Evolutionary conservation across 2,888 invertebrate species (phyloP), one percentile per base, ranked within the genome.

Genomic region (Aphidius colemani): DNA sequence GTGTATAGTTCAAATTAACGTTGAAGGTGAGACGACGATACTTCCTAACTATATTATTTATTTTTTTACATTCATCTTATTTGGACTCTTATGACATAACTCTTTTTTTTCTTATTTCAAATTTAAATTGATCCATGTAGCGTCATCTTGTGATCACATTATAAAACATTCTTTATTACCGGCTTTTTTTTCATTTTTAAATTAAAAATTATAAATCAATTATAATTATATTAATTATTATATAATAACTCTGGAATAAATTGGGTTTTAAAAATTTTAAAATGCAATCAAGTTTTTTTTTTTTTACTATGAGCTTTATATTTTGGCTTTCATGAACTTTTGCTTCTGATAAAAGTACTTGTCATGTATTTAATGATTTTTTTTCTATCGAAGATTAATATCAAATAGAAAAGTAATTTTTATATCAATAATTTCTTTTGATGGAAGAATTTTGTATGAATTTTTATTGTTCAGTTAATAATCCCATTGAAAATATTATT

Each of bases 1-100:
- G 30, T 30, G 74, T 79, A 78, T 78, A 77, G 79, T 75, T 77
- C 78, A 75, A 82, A 82, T 82, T 82, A 82, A 73, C 77, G 76
- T 79, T 78, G 81, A 82, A 82, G 82, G 82, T 82, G 81, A 82
- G 81, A 78, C 74, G 72, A 70, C 60, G 65, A 65, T 30, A 64
- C 66, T 60, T 63, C 59, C 43, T 59, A 61, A 13, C 49, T 44
- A 63, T 41, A 60, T 51, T 30, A 13, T 46, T 39, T 39, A 50
- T 13, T 13, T 41, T 45, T 56, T 51, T 10, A n/a, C 40, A 57
- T 39, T 30, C 11, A 11, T 53, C 39, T 30, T 30, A 30, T 30
- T 30, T 30, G 4, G 30, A 30, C 30, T 30, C 30, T 30, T 5
- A 30, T 30, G 5, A 3, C 43, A 8, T n/a, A 46, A 46, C 44